A percentile compares a stretch with the other conserved stretches of the same genome.
phyloP scores from a whole-genome alignment of 2,113 vertebrate species.

The Corythoichthys haematopterus region DNA sequence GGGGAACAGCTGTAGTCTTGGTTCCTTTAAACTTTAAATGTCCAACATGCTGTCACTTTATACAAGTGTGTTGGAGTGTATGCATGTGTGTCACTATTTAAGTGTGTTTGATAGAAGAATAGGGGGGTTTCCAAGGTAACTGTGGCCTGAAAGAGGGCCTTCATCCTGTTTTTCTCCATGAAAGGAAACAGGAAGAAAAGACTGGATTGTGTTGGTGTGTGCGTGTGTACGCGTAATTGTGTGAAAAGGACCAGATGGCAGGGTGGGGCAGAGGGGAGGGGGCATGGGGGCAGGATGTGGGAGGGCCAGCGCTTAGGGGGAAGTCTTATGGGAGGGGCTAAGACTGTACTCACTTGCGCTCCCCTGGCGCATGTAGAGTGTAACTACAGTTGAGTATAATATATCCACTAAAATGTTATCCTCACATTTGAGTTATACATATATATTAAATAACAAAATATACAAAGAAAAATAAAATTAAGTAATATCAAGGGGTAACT shows the following conservation, averaged over 20 bases:
- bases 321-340: slow-evolving; percentile 61
- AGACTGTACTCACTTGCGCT: slow-evolving; percentile 83
- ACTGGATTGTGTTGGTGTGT: slow-evolving; percentile 36
- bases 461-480: background rate
- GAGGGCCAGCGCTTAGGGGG: slow-evolving; percentile 60
- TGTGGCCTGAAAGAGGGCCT: slow-evolving; percentile 69
- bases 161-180: slow-evolving; percentile 75
- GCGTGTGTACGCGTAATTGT: slow-evolving; percentile 24
- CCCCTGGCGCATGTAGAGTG: slow-evolving; percentile 79
- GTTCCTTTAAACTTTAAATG: slow-evolving; percentile 78
- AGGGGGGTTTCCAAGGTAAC: slow-evolving; percentile 71
- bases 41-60: slow-evolving; percentile 54
- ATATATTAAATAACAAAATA: background rate
- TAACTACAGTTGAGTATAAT: slow-evolving; percentile 39
- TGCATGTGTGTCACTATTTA: slow-evolving; percentile 35
- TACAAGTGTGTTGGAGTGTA: slow-evolving; percentile 15
- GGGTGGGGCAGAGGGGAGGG: slow-evolving; percentile 64
- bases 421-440: background rate
- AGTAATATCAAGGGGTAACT: background rate
- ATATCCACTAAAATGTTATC: background rate
- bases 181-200: slow-evolving; percentile 72
- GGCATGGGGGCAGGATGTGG: slow-evolving; percentile 61
- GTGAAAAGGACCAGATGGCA: slow-evolving; percentile 80
- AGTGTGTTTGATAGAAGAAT: slow-evolving; percentile 59
- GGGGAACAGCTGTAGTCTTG: slow-evolving; percentile 62